phyloP scores from a whole-genome alignment of 2,113 vertebrate species.

The Meleagris gallopavo region DNA sequence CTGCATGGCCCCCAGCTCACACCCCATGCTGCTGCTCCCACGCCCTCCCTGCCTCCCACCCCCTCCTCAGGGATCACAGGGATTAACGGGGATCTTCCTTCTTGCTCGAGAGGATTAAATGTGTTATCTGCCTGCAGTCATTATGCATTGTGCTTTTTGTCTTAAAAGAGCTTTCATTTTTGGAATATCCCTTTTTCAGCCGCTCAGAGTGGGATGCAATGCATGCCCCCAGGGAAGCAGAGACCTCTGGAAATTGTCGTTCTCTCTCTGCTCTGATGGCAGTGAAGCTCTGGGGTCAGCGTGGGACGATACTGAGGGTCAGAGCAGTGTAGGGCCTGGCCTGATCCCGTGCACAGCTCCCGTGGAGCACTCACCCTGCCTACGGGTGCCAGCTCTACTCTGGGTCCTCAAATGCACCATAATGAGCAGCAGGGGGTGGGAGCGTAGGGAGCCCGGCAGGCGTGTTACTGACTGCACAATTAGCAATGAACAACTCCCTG shows the following conservation, averaged over 20 bases:
- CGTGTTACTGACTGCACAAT: conserved; percentile 42
- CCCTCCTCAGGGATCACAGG: background rate
- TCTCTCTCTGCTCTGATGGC: background rate
- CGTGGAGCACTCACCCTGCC: background rate
- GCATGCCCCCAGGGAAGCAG: background rate
- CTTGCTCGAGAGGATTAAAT: conserved; percentile 53
- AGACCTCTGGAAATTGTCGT: background rate
- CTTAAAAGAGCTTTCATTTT: conserved; percentile 32
- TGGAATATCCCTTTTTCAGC: background rate
- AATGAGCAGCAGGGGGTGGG: background rate
- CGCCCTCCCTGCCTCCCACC: no score
- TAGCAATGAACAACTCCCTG: conserved; percentile 61
- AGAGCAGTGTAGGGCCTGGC: background rate
- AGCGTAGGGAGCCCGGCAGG: background rate
- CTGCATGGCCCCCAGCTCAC: background rate
- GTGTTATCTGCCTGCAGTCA: conserved; percentile 25
- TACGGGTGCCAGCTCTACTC: background rate
- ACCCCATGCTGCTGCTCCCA: background rate
- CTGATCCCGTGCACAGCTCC: fast-evolving
- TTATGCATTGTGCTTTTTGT: background rate
- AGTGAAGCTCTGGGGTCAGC: background rate
- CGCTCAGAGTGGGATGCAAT: background rate
- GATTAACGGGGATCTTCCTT: conserved; percentile 54
- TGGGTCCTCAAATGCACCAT: background rate
- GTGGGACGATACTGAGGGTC: background rate